phyloP scores from a whole-genome alignment of 2,888 invertebrate genomes.

The Gymnocheta viridis region DNA sequence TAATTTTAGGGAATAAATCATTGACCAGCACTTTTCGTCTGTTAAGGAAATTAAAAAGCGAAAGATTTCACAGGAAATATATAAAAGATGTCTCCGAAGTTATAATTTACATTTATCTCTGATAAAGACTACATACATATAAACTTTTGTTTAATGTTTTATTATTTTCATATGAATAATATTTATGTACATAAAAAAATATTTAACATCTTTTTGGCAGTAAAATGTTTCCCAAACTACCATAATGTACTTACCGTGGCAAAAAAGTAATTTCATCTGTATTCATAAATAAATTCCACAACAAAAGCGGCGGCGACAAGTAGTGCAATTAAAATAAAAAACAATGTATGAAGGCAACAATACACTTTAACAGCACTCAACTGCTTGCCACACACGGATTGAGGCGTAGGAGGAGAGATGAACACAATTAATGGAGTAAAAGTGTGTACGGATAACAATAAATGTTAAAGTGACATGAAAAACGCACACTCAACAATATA shows the following conservation, averaged over 20 bases:
- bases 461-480: constrained; percentile 44
- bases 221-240: constrained; percentile 7
- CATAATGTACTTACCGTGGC: constrained; percentile 75
- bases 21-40: too few relatives aligned
- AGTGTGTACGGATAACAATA: constrained; percentile 6
- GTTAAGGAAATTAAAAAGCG: too few relatives aligned
- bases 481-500: constrained; percentile 13
- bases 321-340: constrained; percentile 61
- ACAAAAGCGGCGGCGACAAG: constrained; percentile 55
- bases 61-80: too few relatives aligned
- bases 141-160: too few relatives aligned
- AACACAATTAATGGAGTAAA: constrained; percentile 3
- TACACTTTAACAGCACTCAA: constrained; percentile 19
- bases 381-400: constrained; percentile 1
- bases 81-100: background rate
- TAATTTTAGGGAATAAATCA: too few relatives aligned
- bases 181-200: background rate
- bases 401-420: background rate
- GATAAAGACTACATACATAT: too few relatives aligned
- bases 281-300: constrained; percentile 73
- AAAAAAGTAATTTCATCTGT: constrained; percentile 78
- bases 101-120: too few relatives aligned
- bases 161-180: too few relatives aligned
- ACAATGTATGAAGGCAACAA: constrained; percentile 15
- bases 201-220: background rate